A percentile compares a stretch with the other conserved stretches of the same genome.
phyloP scores from a whole-genome alignment of 2,888 invertebrate species.

The Liposcelis brunnea region DNA sequence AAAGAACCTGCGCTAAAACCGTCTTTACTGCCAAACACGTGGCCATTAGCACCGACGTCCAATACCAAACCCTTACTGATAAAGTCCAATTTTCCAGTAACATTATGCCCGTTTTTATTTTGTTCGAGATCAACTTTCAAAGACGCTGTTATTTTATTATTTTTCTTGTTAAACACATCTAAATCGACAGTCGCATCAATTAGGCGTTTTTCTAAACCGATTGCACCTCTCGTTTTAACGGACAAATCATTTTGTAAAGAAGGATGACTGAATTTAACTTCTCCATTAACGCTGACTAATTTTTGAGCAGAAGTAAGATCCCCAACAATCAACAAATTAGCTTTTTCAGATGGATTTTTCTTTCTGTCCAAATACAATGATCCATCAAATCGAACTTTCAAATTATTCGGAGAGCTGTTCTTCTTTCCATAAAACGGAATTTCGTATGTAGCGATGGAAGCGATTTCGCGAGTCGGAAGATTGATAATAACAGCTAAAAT shows the following conservation, averaged over 20 bases:
- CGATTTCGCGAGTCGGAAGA: slow-evolving; percentile 48
- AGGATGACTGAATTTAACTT: too few species aligned
- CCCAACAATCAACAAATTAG: slow-evolving; percentile 31
- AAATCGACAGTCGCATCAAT: slow-evolving; percentile 31
- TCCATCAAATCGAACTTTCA: slow-evolving; percentile 29
- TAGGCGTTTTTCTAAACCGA: slow-evolving; percentile 19
- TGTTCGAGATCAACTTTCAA: slow-evolving; percentile 21
- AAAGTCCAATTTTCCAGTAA: slow-evolving; percentile 25
- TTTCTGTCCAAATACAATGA: slow-evolving; percentile 53
- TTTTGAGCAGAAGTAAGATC: too few species aligned
- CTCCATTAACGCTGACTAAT: too few species aligned
- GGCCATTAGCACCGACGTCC: slow-evolving; percentile 11
- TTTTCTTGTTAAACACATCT: slow-evolving; percentile 40
- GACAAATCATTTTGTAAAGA: slow-evolving; percentile 23
- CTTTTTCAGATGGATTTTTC: slow-evolving; percentile 48
- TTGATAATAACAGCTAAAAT: slow-evolving; percentile 37
- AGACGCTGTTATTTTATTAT: slow-evolving; percentile 33
- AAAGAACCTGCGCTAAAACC: slow-evolving; percentile 5
- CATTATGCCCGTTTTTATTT: slow-evolving; percentile 26
- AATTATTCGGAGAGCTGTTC: slow-evolving; percentile 15
- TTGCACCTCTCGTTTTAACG: slow-evolving; percentile 26
- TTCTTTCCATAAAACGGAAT: slow-evolving; percentile 22
- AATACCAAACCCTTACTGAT: slow-evolving; percentile 25
- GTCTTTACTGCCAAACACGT: slow-evolving; percentile 9
- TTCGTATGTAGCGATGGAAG: slow-evolving; percentile 37